Conservation (phyloP, 2,113 vertebrate genomes). For the Labeo rohita region DNA sequence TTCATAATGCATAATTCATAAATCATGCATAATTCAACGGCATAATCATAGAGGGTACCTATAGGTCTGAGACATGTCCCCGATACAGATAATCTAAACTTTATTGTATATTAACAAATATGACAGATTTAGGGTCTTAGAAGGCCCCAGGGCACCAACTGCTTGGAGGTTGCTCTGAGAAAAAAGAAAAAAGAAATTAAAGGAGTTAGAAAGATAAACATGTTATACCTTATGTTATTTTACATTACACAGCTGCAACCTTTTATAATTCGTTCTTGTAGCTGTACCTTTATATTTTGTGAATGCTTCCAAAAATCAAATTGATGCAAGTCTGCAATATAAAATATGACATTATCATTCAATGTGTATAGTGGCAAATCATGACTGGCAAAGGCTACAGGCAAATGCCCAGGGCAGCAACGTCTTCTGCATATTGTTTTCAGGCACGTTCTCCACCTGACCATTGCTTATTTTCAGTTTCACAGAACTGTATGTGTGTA, state of each 20-base stretch:
- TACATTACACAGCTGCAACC: too few relatives aligned
- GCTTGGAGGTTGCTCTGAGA: not conserved
- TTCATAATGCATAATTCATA: slow-evolving; percentile 1
- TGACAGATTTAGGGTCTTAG: not conserved
- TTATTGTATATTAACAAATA: slow-evolving; percentile 1
- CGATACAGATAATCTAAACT: not conserved
- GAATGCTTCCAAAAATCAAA: not conserved
- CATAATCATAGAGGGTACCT: not conserved
- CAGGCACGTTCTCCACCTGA: not conserved
- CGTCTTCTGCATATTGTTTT: not conserved
- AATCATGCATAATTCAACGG: not conserved
- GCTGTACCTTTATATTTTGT: not conserved
- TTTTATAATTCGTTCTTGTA: not conserved
- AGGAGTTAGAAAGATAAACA: not conserved
- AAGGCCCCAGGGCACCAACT: not conserved
- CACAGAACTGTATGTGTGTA: not conserved
- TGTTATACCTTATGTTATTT: not conserved
- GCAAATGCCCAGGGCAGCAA: not conserved
- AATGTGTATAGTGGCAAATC: not conserved
- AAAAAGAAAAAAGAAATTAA: not conserved
- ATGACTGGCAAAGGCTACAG: not conserved
- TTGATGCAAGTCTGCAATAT: not conserved
- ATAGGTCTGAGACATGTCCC: not conserved
- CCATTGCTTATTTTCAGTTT: not conserved
- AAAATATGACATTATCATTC: not conserved